Conservation (phyloP, 2,797 vertebrate species). For the Enteromius afrohamiltoni region DNA sequence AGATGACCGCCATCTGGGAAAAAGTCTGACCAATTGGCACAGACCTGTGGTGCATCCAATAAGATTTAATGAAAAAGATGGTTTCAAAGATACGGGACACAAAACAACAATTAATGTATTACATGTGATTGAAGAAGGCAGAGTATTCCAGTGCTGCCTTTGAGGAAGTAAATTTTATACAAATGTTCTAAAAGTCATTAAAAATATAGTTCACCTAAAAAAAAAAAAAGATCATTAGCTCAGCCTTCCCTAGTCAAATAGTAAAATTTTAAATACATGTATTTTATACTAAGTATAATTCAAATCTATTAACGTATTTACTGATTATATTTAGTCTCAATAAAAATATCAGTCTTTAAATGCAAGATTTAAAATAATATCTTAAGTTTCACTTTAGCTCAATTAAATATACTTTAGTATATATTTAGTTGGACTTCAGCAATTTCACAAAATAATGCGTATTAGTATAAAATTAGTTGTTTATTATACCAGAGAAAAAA, state of each 20-base stretch:
- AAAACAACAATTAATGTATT: conserved; percentile 5
- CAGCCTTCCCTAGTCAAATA: no score
- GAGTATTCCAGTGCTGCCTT: not conserved
- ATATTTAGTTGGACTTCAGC: not conserved
- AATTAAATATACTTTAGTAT: not conserved
- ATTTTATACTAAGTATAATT: not conserved
- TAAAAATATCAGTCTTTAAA: not conserved
- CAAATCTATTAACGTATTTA: not conserved
- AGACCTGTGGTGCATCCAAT: conserved; percentile 44
- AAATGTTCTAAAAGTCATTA: not conserved
- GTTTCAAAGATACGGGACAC: conserved; percentile 30
- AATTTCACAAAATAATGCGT: not conserved
- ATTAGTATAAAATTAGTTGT: not conserved
- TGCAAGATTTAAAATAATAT: not conserved
- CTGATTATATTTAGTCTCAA: not conserved
- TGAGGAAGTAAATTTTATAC: not conserved
- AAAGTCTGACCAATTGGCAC: conserved; percentile 44
- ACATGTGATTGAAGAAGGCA: conserved; percentile 6
- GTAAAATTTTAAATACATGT: no score
- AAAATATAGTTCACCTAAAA: not conserved
- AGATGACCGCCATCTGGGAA: conserved; percentile 86
- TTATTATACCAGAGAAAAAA: no score
- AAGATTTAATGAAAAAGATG: conserved; percentile 53
- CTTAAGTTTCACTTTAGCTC: not conserved
- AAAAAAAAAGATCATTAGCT: not conserved